These are phyloP conservation scores for Muschampia staudingeri DNA, from an alignment of 2,888 invertebrate species.

Conservation along the genomic window DNA sequence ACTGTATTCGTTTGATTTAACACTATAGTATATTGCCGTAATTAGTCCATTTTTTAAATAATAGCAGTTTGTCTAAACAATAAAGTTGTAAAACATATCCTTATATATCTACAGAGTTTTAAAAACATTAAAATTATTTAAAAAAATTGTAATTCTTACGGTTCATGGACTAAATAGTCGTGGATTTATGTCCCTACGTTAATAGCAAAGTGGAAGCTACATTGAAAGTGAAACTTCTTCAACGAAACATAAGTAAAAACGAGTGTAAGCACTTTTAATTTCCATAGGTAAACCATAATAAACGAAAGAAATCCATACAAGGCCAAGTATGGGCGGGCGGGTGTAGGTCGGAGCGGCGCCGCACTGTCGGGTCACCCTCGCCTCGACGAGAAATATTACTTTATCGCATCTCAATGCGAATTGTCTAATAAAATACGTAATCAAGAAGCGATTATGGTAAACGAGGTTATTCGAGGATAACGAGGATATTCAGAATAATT, in stretches of 20 bases:
- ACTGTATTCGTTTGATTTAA: too few relatives aligned
- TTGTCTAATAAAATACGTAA: conserved; percentile 41
- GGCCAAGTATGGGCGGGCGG: conserved; percentile 72
- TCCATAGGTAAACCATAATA: conserved; percentile 30
- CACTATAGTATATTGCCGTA: too few relatives aligned
- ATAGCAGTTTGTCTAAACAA: too few relatives aligned
- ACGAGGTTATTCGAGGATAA: not conserved
- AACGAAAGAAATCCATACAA: conserved; percentile 60
- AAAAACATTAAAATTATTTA: too few relatives aligned
- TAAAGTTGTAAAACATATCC: too few relatives aligned
- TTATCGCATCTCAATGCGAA: conserved; percentile 53
- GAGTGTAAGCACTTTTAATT: not conserved
- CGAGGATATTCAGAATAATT: too few relatives aligned
- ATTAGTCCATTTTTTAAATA: too few relatives aligned
- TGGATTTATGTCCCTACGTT: too few relatives aligned
- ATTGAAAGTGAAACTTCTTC: not conserved
- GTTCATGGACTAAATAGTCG: too few relatives aligned
- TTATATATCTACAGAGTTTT: too few relatives aligned
- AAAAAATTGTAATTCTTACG: too few relatives aligned
- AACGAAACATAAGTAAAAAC: not conserved
- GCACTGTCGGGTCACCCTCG: conserved; percentile 73
- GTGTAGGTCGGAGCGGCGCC: conserved; percentile 71
- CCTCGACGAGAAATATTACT: conserved; percentile 59
- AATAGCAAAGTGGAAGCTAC: not conserved
- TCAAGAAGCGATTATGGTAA: conserved; percentile 5